These are phyloP conservation scores for Zaprionus ornatus DNA, from an alignment of 1,140 invertebrate species.

Conservation along the genomic window DNA sequence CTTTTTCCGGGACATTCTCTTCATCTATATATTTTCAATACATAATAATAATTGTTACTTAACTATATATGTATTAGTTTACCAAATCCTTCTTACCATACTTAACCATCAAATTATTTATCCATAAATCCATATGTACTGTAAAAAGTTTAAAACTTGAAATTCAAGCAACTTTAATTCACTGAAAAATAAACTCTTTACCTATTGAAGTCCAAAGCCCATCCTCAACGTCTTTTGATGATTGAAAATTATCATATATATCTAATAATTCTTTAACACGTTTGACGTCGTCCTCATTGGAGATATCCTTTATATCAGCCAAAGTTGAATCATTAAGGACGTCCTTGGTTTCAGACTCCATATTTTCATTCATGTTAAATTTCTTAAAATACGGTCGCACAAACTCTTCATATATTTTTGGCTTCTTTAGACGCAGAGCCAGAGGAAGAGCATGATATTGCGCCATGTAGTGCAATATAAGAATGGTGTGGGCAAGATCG, in stretches of 20 bases:
- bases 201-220: slow-evolving; percentile 77
- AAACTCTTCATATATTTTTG: slow-evolving; percentile 84
- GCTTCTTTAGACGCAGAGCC: slow-evolving; percentile 85
- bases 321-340: slow-evolving; percentile 39
- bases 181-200: background rate
- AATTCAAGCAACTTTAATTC: background rate
- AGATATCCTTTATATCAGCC: slow-evolving; percentile 35
- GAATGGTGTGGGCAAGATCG: slow-evolving; percentile 84
- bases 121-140: slow-evolving; percentile 87
- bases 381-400: slow-evolving; percentile 77
- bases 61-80: background rate
- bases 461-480: slow-evolving; percentile 85
- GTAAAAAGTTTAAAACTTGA: slow-evolving; percentile 42
- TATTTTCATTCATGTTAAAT: slow-evolving; percentile 72
- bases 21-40: slow-evolving; percentile 49
- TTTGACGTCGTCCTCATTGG: slow-evolving; percentile 36
- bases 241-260: slow-evolving; percentile 41
- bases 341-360: slow-evolving; percentile 29
- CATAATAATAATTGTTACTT: background rate
- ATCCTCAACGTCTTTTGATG: slow-evolving; percentile 41
- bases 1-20: slow-evolving; percentile 76
- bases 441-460: slow-evolving; percentile 86
- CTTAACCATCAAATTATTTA: slow-evolving; percentile 86
- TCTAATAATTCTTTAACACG: slow-evolving; percentile 48
- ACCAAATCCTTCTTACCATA: slow-evolving; percentile 65